Base-by-base conservation (phyloP, 2,113 vertebrate species). In the Myiozetetes cayanensis region DNA sequence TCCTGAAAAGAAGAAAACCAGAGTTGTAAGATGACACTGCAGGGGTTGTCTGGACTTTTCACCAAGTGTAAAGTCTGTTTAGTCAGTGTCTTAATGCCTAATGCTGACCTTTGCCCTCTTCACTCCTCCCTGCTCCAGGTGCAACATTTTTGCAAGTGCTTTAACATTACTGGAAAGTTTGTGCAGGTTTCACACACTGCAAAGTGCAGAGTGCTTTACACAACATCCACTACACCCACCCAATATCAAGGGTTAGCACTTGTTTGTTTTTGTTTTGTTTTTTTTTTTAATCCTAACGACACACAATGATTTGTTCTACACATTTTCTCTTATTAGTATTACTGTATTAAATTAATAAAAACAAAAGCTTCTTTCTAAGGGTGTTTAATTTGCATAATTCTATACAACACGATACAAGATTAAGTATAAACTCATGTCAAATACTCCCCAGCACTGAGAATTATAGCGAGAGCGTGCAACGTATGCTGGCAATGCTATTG, bases 81-180 rank as follows among this genome's bases (percentile, higher is more conserved):
- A 98, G 97, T 97, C 96, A 95, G 93, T 96, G 98, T 98, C 98
- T 97, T 96, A 96, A 96, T 95, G 95, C 94, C 92, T 86, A 76
- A 89, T 96, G 95, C 96, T 98, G 98, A 98, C 98, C 98, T 97
- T 96, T 98, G 98, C 97, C 98, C 98, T 96, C 94, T 79, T 95
- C 97, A 96, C 96, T 98, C 97, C 98, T 98, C 97, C 96, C 96
- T 97, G 91, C 97, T 98, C 98, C 98, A 99, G 98, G 98, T 99
- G 98, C 98, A 98, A 96, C 96, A 96, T 95, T 97, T 98, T 93
- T 94, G 96, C 94, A 66, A 96, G 78, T 89, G 85, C 94, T 94
- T 89, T 43, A 52, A 58, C 80, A 59, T 95, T 90, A 84, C 8
- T 77, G 78, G 83, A 81, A 89, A 66, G 77, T 72, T 76, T 67